These are phyloP conservation scores for Deilephila porcellus DNA, from an alignment of 2,888 invertebrate species.

Conservation along the genomic window DNA sequence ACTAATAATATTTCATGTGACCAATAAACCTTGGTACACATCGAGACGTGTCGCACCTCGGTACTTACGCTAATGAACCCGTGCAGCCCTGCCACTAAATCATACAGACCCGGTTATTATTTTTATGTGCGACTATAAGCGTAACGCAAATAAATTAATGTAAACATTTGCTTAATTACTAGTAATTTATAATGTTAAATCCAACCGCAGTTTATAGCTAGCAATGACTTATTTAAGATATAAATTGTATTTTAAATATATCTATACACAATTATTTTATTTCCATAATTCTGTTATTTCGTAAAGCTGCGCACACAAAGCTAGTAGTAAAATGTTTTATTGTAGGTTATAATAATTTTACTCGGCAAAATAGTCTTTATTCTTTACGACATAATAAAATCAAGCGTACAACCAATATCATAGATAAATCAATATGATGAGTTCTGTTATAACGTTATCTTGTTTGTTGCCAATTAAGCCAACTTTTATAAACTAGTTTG, in stretches of 20 bases:
- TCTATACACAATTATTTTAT: not conserved
- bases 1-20: conserved; percentile 70
- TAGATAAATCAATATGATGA: conserved; percentile 44
- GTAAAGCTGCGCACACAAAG: not conserved
- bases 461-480: conserved; percentile 45
- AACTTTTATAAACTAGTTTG: conserved; percentile 49
- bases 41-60: conserved; percentile 54
- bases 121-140: conserved; percentile 20
- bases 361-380: conserved; percentile 21
- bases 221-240: not conserved
- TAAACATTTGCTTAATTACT: conserved; percentile 15
- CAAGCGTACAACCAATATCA: conserved; percentile 34
- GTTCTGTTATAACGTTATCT: conserved; percentile 41
- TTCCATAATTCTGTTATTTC: conserved; percentile 2
- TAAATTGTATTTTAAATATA: not conserved
- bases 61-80: conserved; percentile 52
- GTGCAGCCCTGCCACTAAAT: conserved; percentile 14
- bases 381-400: conserved; percentile 29
- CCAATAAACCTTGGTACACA: conserved; percentile 60
- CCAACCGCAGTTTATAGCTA: conserved; percentile 5
- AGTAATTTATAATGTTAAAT: conserved; percentile 1
- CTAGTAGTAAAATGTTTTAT: conserved; percentile 9
- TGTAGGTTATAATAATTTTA: conserved; percentile 10
- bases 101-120: conserved; percentile 13
- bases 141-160: conserved; percentile 19